These are phyloP conservation scores for Psittacula echo DNA, from an alignment of 2,797 vertebrate genomes.

Conservation along the genomic window DNA sequence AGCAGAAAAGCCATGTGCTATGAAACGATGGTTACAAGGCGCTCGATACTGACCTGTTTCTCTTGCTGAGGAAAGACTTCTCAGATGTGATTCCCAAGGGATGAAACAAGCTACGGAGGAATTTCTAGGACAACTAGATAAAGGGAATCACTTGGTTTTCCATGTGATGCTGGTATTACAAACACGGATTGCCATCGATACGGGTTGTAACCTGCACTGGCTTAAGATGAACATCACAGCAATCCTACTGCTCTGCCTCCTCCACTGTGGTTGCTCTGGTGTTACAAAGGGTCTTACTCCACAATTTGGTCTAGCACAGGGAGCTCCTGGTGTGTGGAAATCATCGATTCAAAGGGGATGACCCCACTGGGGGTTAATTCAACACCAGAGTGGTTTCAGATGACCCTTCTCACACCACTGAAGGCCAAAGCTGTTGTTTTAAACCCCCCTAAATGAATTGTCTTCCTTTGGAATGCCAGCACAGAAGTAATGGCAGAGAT, in stretches of 20 bases:
- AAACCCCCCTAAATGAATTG: not conserved
- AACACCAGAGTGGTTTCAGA: not conserved
- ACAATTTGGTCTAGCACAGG: fast-evolving
- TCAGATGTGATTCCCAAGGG: not conserved
- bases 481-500: not conserved
- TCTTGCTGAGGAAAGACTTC: not conserved
- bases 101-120: not conserved
- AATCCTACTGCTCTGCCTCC: not conserved
- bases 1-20: not conserved
- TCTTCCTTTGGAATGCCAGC: not conserved
- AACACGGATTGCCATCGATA: not conserved
- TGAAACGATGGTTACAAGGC: not conserved
- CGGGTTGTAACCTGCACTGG: not conserved
- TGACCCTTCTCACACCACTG: not conserved
- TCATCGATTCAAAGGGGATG: not conserved
- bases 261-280: fast-evolving
- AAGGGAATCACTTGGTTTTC: not conserved
- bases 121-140: not conserved
- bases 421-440: not conserved
- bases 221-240: not conserved
- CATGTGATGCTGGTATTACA: fast-evolving
- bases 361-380: not conserved
- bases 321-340: not conserved
- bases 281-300: not conserved
- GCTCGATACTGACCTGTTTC: fast-evolving